A percentile compares a stretch with the other conserved stretches of the same genome.
Evolutionary conservation across 2,113 vertebrate species (phyloP).

Genomic region (Limnothrissa miodon): DNA sequence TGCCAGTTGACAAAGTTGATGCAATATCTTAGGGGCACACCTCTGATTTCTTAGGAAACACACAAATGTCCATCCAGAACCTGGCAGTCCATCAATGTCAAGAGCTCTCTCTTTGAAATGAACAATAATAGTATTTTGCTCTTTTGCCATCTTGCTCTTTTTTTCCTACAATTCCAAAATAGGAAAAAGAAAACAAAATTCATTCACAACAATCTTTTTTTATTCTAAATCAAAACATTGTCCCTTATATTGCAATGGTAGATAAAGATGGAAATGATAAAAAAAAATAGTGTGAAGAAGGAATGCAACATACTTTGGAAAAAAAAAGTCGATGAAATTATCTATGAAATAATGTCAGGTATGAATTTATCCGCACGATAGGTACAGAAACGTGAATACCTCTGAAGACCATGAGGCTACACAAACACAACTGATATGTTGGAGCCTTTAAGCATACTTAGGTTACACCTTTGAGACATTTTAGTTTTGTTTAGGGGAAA

Average conservation of each 20-base stretch:
- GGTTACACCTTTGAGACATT: not conserved
- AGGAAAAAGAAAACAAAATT: not conserved
- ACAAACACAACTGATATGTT: not conserved
- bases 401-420: not conserved
- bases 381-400: not conserved
- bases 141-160: conserved; percentile 8
- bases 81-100: conserved; percentile 23
- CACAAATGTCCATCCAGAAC: conserved; percentile 44
- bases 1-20: conserved; percentile 86
- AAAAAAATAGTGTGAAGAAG: not conserved
- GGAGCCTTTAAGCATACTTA: not conserved
- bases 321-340: too few species aligned
- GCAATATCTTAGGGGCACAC: conserved; percentile 82
- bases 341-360: not conserved
- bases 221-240: too few species aligned
- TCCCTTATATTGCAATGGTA: too few species aligned
- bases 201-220: not conserved
- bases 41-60: conserved; percentile 69
- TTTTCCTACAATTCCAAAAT: not conserved
- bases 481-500: not conserved
- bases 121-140: not conserved
- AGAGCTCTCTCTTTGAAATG: not conserved
- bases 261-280: too few species aligned
- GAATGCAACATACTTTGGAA: not conserved
- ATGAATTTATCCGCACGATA: not conserved